These are phyloP conservation scores for Danio kyathit DNA, from an alignment of 2,797 vertebrate genomes.

Conservation along the genomic window DNA sequence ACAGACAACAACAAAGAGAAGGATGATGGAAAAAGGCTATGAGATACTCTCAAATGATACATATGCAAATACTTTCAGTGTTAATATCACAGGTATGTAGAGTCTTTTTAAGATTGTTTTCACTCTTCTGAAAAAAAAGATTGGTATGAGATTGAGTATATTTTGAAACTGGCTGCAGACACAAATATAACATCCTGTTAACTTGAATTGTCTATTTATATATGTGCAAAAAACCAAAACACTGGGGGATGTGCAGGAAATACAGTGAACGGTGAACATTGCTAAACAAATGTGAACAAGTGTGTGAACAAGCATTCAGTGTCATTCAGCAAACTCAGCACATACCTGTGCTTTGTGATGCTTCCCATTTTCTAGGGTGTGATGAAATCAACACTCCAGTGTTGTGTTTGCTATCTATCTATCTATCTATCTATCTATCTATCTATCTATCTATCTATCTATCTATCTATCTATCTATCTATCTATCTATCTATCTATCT, in stretches of 20 bases:
- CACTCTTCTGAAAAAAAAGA: not conserved
- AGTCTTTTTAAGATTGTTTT: not conserved
- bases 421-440: too few species aligned
- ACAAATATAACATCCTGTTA: not conserved
- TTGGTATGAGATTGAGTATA: not conserved
- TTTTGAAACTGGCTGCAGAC: conserved; percentile 1
- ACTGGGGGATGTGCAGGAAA: not conserved
- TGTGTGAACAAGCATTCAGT: conserved; percentile 8
- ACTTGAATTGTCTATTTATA: not conserved
- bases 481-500: too few species aligned
- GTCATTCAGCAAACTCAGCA: conserved; percentile 30
- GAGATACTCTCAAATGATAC: conserved; percentile 62
- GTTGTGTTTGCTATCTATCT: not conserved
- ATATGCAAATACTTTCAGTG: conserved; percentile 55
- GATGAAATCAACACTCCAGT: not conserved
- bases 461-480: too few species aligned
- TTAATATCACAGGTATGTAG: conserved; percentile 68
- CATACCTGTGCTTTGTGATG: conserved; percentile 35
- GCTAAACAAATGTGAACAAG: not conserved
- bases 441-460: too few species aligned
- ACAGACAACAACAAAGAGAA: conserved; percentile 30
- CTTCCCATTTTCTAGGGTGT: not conserved
- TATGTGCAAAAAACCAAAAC: not conserved
- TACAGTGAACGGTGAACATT: not conserved
- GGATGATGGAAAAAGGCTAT: conserved; percentile 66